Percentiles rank a stretch among this genome's conserved stretches.
Evolutionary conservation across 2,113 vertebrate genomes (phyloP).

Genomic region (Microtus pennsylvanicus): DNA sequence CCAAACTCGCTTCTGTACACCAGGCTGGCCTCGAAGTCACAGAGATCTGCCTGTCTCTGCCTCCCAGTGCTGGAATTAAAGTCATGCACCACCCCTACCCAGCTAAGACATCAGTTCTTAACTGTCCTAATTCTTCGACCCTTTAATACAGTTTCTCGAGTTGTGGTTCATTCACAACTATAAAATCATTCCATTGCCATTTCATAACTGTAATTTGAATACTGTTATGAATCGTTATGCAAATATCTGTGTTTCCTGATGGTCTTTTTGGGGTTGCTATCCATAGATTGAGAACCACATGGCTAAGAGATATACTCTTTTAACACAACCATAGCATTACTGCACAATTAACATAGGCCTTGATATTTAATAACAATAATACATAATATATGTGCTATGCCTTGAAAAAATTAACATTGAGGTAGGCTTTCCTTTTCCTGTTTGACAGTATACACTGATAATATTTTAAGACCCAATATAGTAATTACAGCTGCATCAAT

Average conservation of each 20-base stretch:
- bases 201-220: not conserved
- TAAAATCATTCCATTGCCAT: not conserved
- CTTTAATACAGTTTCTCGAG: not conserved
- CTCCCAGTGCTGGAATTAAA: too few species aligned
- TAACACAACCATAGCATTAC: not conserved
- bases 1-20: too few species aligned
- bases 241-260: not conserved
- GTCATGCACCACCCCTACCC: not conserved
- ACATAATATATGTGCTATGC: too few species aligned
- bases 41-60: too few species aligned
- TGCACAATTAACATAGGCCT: too few species aligned
- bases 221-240: not conserved
- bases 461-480: too few species aligned
- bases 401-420: too few species aligned
- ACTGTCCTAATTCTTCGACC: not conserved
- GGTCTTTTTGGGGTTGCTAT: not conserved
- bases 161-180: not conserved
- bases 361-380: too few species aligned
- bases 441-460: too few species aligned
- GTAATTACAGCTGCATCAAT: not conserved
- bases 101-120: not conserved
- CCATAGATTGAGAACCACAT: not conserved
- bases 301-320: not conserved
- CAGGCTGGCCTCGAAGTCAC: too few species aligned
- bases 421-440: too few species aligned